Conservation (phyloP, 2,888 invertebrate genomes). For the Acleris literana region DNA sequence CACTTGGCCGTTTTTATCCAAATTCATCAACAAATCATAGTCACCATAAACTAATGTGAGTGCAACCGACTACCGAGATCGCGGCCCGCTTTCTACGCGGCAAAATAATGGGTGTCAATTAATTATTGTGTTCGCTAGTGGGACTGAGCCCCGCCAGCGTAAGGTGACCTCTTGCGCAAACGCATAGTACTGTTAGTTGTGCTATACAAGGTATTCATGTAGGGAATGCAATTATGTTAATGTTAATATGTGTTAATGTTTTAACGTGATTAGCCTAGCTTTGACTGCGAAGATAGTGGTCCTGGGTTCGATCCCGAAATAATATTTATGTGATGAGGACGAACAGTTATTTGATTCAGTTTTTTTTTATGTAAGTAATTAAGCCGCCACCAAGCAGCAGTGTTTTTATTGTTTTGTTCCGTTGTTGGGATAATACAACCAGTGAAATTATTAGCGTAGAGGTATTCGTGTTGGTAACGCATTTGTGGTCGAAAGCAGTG, state of each 20-base stretch:
- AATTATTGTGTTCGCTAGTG: slow-evolving; percentile 35
- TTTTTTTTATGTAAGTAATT: no score
- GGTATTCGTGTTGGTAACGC: no score
- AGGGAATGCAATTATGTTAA: neutral
- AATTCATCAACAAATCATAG: neutral
- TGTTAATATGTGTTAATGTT: neutral
- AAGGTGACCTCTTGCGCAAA: slow-evolving; percentile 3
- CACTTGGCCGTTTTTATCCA: neutral
- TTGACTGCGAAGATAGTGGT: no score
- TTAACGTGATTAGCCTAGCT: neutral
- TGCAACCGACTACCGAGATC: slow-evolving; percentile 38
- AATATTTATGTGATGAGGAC: no score
- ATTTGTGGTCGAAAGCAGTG: no score
- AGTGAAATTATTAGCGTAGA: no score
- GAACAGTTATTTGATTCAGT: no score
- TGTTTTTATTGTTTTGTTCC: no score
- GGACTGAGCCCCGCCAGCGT: slow-evolving; percentile 7
- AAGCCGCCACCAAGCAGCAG: no score
- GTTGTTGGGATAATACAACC: no score
- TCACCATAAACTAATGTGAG: slow-evolving; percentile 33
- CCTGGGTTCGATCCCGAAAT: no score
- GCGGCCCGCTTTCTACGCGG: slow-evolving; percentile 40
- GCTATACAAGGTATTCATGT: neutral
- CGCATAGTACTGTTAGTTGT: neutral
- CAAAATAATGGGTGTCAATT: slow-evolving; percentile 41